Evolutionary conservation across 2,888 invertebrate genomes (phyloP), one percentile per base, ranked within the genome.

Genomic region (Hypolimnas misippus): DNA sequence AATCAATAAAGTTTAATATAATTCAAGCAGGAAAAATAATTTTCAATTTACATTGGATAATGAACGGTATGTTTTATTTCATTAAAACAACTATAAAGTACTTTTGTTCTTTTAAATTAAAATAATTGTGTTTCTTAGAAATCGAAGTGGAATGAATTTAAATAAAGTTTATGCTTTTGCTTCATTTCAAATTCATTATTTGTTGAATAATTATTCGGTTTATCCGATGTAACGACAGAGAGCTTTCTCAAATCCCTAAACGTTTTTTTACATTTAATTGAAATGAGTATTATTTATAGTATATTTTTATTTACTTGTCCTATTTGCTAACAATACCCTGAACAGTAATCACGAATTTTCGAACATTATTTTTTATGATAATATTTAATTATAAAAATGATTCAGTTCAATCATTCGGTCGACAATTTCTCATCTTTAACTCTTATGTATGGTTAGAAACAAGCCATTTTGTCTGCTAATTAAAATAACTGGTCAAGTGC

Each of bases 141-240:
- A 60, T 62, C 49, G 56, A 53, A 58, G 25, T 44, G 38, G 40
- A 59, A 63, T 44, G 50, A 56, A 42, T 62, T 56, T 38, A 19
- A 31, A 60, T 60, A 33, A 65, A 68, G 62, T 67, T 66, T 64
- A 63, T 63, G 56, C 60, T 65, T 58, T 62, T 50, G 59, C 56
- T 65, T 64, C 59, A 64, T 70, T 70, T 67, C 42, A 65, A 68
- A 64, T 67, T 71, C 65, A 70, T 71, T 65, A 68, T 68, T 66
- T 66, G 57, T 65, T 59, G 58, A 70, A 60, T 67, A 67, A 63
- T 72, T 68, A 65, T 68, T 62, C 60, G 61, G 50, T 59, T 60
- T 49, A 55, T 55, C 35, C 50, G 25, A 56, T 16, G n/a, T 16
- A 46, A 8, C 49, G 44, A 61, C 53, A 60, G 19, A 54, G 33